A percentile compares a stretch with the other conserved stretches of the same genome.
phyloP scores from a whole-genome alignment of 2,113 vertebrate species.

The Nannospalax galili region DNA sequence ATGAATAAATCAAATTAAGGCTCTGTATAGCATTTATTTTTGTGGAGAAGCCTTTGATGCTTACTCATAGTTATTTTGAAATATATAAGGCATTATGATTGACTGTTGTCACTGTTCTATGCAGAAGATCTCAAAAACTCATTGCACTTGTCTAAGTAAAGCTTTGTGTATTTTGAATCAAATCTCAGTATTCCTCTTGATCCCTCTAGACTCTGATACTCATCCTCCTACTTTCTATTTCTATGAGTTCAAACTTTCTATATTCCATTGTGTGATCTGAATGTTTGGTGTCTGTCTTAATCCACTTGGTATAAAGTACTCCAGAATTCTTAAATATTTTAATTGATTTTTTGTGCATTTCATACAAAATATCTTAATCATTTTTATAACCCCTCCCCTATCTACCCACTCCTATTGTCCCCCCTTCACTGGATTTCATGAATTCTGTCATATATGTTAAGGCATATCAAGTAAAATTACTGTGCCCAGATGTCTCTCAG shows the following conservation, averaged over 20 bases:
- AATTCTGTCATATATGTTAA: too few relatives aligned
- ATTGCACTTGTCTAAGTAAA: neutral
- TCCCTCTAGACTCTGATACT: neutral
- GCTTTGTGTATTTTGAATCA: neutral
- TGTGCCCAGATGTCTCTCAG: too few relatives aligned
- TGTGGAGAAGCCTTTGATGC: neutral
- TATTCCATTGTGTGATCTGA: neutral
- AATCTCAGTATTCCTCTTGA: neutral
- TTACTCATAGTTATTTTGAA: neutral
- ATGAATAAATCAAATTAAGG: neutral
- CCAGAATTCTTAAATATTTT: neutral
- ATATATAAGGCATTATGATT: neutral
- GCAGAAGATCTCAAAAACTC: neutral
- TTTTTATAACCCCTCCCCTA: too few relatives aligned
- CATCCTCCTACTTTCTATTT: neutral
- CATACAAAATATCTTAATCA: too few relatives aligned
- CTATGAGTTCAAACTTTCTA: neutral
- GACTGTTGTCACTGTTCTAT: neutral
- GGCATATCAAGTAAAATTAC: too few relatives aligned
- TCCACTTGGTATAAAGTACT: neutral
- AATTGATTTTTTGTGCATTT: too few relatives aligned
- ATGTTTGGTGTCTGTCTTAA: neutral
- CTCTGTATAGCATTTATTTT: neutral
- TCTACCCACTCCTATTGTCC: too few relatives aligned
- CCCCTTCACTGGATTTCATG: too few relatives aligned